Base-by-base conservation (phyloP, 2,797 vertebrate genomes). In the Myotis daubentonii region DNA sequence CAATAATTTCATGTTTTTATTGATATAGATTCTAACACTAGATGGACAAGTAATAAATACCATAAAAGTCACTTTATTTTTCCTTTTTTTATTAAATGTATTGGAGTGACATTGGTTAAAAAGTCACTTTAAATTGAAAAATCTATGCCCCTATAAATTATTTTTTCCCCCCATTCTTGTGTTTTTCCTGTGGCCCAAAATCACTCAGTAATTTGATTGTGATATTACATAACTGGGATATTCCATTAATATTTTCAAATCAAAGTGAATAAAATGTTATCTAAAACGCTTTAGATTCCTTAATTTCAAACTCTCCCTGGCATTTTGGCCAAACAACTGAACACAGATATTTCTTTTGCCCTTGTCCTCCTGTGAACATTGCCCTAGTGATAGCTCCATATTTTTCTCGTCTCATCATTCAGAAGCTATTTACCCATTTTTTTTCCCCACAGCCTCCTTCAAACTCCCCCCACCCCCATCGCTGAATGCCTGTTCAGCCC, bases 391-490 rank as follows among this genome's bases (percentile, higher is more conserved):
- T 71, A 51, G 91, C 92, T 93, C 92, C 95, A 70, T 80, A 76
- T 87, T 97, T 97, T 82, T 15, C 33, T 93, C 71, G 85, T 84
- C 87, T 97, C 89, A 68, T 91, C 94, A 79, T 90, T 89, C 96
- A 19, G 76, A 96, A 98, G 94, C 92, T 96, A 95, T 93, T 95
- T 95, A 87, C 93, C 91, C 60, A 41, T 95, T 97, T 98, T 96
- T 74, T 72, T 94, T 83, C 95, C 87, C 94, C 80, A 60, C 38
- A 75, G 57, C 89, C 96, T 95, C 55, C 86, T 84, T 96, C 65
- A 1, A 80, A 85, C 88, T 53, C 71, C 62, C 94, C 44, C 84
- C 7, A 36, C 79, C 96, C 96, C 93, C 79, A 86, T 76, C 30
- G 89, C 49, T 80, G 89, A 75, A 87, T 4, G 11, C 75, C 51